Evolutionary conservation across 1,140 invertebrate species (phyloP).

Genomic region (Penaeus vannamei): DNA sequence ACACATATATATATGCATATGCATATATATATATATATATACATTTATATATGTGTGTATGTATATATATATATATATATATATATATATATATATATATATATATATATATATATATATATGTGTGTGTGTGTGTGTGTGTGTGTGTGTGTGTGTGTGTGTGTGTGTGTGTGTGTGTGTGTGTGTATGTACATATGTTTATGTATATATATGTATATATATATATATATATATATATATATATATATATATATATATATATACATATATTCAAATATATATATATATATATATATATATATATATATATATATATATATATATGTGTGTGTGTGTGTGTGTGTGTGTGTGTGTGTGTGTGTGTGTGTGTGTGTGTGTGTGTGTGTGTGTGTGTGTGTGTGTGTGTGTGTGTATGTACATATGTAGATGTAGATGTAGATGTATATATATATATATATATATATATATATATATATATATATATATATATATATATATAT

Average conservation of each 20-base stretch:
- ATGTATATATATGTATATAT: constrained; percentile 30
- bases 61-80: constrained; percentile 17
- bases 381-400: neutral
- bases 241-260: constrained; percentile 33
- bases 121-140: neutral
- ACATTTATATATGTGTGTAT: neutral
- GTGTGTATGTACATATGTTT: neutral
- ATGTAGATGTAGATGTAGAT: neutral
- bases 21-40: neutral
- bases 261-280: constrained; percentile 8
- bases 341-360: neutral
- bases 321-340: neutral
- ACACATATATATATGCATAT: neutral
- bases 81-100: constrained; percentile 2
- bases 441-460: constrained; percentile 18
- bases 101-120: constrained; percentile 6
- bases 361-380: neutral
- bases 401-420: neutral
- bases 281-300: constrained; percentile 16
- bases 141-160: neutral
- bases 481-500: neutral
- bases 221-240: constrained; percentile 33
- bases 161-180: neutral
- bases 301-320: neutral
- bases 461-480: neutral